Base-by-base conservation (phyloP, 2,113 vertebrate species). In the Alligator sinensis region DNA sequence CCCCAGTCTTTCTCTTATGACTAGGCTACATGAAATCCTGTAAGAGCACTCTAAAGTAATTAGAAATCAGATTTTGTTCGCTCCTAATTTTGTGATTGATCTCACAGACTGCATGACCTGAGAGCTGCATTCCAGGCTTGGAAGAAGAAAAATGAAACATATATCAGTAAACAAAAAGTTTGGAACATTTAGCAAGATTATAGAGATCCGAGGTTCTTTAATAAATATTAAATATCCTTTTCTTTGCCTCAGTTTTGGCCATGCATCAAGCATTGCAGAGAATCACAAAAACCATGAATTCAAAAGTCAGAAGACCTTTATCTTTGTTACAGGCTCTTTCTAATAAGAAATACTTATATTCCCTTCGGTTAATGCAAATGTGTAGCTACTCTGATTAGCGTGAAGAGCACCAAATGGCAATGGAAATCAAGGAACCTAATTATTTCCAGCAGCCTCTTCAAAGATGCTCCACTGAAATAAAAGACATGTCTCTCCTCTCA, bases 101-200 rank as follows among this genome's bases (percentile, higher is more conserved):
- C 80, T 96, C 90, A 54, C 87, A 93, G 92, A 62, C 63, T 85
- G 85, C 47, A 27, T 90, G 88, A 93, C 89, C 93, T 15, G 58
- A 79, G 59, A 95, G 83, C 75, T 34, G 88, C 95, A 95, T 92
- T 88, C 76, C 83, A 54, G 70, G 87, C 96, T 96, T 89, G 93
- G 93, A 95, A 92, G 58, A 96, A 95, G 80, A 25, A 80, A 87
- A 92, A 96, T 97, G 87, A 97, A 97, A 98, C 87, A 95, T 94
- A 95, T 97, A 98, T 97, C 97, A 98, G 97, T 95, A 97, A 94
- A 94, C 97, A 98, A 96, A 84, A 93, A 94, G 87, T 95, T 97
- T 97, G 90, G 97, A 96, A 98, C 97, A 97, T 96, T 97, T 98
- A 98, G 94, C 84, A 97, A 96, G 95, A 97, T 97, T 97, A 95